Conservation (phyloP, 2,113 vertebrate genomes). For the Bos taurus region ARS-UCD2.0 NC_037356.1:14717001-14717500, state of each 20-base stretch:
- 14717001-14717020: neutral
- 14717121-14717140: neutral
- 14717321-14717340: neutral
- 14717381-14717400: neutral
- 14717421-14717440: neutral
- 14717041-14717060: neutral
- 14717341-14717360: too few species aligned
- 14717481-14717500: neutral
- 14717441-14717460: neutral
- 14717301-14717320: neutral
- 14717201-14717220: neutral
- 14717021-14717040: neutral
- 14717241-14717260: neutral
- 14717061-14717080: neutral
- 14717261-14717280: neutral
- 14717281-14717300: neutral
- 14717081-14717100: neutral
- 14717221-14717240: neutral
- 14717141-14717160: neutral
- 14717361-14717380: neutral
- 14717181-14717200: neutral
- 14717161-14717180: neutral
- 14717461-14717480: neutral
- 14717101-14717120: neutral
- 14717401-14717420: neutral